Evolutionary conservation across 2,797 vertebrate species (phyloP).

Genomic region (Ibycter americanus): DNA sequence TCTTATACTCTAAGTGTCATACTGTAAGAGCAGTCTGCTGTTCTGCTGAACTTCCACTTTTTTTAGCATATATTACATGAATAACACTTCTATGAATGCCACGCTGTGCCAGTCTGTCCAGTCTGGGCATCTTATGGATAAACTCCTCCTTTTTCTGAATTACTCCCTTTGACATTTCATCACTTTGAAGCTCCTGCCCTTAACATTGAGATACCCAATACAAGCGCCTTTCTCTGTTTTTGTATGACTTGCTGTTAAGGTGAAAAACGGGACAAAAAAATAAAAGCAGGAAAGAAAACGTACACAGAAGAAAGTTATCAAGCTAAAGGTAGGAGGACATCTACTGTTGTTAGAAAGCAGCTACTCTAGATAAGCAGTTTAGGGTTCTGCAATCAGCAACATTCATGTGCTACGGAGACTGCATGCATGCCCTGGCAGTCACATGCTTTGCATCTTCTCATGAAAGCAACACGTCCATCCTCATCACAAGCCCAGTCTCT

Average conservation of each 20-base stretch:
- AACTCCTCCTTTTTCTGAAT: neutral
- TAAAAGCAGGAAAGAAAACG: neutral
- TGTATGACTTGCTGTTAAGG: neutral
- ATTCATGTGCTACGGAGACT: neutral
- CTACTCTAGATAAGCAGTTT: neutral
- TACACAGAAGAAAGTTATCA: neutral
- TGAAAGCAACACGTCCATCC: neutral
- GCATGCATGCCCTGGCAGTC: accelerated
- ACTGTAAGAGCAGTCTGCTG: neutral
- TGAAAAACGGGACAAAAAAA: neutral
- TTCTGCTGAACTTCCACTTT: neutral
- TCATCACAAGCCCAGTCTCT: neutral
- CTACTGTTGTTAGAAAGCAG: neutral
- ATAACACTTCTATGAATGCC: neutral
- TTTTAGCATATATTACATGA: neutral
- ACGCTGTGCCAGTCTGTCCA: neutral
- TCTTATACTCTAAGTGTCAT: neutral
- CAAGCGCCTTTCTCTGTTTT: neutral
- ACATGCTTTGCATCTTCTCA: neutral
- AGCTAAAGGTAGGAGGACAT: neutral
- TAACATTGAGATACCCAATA: neutral
- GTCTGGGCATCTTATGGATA: neutral
- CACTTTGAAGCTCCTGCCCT: neutral
- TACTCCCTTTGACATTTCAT: neutral
- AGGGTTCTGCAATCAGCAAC: neutral